Evolutionary conservation across 2,113 vertebrate species (phyloP).

Genomic region (Agelaius tricolor): DNA sequence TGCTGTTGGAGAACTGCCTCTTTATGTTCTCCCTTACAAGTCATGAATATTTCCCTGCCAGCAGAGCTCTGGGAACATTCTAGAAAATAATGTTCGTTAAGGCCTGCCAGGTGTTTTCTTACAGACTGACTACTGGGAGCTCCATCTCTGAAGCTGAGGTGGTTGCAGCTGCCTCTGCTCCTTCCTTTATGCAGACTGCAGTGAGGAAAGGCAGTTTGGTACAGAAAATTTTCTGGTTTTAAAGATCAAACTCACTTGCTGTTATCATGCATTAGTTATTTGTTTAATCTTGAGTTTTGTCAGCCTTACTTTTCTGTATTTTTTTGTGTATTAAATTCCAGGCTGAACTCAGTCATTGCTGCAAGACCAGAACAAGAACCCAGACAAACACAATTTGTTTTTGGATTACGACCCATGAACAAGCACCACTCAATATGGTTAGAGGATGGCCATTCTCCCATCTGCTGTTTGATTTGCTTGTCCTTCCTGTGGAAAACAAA

Average conservation of each 20-base stretch:
- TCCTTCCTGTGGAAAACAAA: background rate
- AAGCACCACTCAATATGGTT: background rate
- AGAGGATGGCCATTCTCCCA: background rate
- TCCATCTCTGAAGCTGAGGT: background rate
- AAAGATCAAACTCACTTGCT: background rate
- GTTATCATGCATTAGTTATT: background rate
- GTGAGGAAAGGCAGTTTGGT: background rate
- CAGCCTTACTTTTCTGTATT: background rate
- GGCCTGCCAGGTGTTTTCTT: background rate
- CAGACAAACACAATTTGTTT: background rate
- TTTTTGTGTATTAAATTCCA: background rate
- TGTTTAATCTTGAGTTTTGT: background rate
- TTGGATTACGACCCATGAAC: background rate
- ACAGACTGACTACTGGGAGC: background rate
- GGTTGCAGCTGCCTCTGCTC: background rate
- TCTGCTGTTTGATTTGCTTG: background rate
- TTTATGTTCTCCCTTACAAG: background rate
- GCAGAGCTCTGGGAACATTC: background rate
- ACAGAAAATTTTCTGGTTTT: background rate
- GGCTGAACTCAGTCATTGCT: background rate
- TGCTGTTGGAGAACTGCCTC: conserved; percentile 1
- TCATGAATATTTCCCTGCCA: background rate
- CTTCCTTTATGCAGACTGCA: background rate
- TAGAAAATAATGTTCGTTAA: conserved; percentile 5
- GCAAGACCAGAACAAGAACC: background rate